These are phyloP conservation scores for Prionailurus viverrinus DNA, from an alignment of 2,113 vertebrate species.

Conservation along the genomic window DNA sequence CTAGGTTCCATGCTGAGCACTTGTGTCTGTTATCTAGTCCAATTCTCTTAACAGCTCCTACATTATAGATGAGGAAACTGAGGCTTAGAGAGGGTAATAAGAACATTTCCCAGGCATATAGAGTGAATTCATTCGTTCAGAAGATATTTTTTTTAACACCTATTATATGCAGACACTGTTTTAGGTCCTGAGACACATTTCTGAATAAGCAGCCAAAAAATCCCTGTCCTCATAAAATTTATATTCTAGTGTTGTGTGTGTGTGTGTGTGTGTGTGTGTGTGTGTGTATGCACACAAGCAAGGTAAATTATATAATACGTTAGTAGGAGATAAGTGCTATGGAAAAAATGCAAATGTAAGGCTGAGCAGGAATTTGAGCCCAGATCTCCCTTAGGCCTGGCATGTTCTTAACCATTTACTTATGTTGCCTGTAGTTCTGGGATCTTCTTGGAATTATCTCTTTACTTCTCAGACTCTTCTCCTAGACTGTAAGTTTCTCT, in stretches of 20 bases:
- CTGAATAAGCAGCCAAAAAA: neutral
- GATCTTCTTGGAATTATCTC: neutral
- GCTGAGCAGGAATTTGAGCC: neutral
- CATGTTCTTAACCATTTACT: neutral
- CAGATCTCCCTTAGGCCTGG: neutral
- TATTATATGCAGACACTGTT: neutral
- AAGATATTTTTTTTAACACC: neutral
- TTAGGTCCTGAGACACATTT: neutral
- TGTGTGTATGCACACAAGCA: neutral
- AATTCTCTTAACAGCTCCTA: neutral
- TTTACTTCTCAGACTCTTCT: neutral
- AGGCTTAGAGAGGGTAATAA: neutral
- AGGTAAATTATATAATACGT: neutral
- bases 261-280: neutral
- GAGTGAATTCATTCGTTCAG: neutral
- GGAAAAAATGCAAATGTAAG: neutral
- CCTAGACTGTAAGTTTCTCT: constrained; percentile 7
- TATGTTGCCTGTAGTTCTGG: neutral
- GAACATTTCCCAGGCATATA: neutral
- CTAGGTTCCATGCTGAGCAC: neutral
- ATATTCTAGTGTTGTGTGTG: neutral
- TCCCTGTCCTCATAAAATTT: neutral
- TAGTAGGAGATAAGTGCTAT: neutral
- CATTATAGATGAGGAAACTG: neutral
- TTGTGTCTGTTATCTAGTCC: neutral